phyloP scores from a whole-genome alignment of 2,113 vertebrate species.

The Indicator maculatus region DNA sequence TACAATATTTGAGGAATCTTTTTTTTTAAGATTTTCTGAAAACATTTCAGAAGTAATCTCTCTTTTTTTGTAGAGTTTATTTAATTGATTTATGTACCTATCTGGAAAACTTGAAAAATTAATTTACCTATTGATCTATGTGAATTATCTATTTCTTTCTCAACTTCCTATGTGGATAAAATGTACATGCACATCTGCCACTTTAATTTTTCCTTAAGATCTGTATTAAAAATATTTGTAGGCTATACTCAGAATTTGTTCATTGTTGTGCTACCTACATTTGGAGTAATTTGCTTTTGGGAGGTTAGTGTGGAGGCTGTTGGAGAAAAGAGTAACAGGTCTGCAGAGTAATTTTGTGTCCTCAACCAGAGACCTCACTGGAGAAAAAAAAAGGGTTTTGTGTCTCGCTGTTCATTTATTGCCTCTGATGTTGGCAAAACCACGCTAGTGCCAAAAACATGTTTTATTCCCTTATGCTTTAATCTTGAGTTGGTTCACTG shows the following conservation, averaged over 20 bases:
- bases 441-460: background rate
- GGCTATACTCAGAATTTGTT: background rate
- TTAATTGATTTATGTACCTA: background rate
- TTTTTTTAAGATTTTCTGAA: background rate
- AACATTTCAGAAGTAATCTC: background rate
- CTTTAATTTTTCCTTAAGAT: background rate
- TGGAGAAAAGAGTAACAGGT: background rate
- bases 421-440: background rate
- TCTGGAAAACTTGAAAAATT: background rate
- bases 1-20: background rate
- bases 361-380: background rate
- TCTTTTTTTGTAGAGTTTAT: background rate
- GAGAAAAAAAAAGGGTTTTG: background rate
- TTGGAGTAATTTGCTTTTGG: background rate
- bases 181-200: accelerated
- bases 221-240: background rate
- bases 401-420: background rate
- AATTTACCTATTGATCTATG: background rate
- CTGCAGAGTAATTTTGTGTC: background rate
- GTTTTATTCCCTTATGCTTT: background rate
- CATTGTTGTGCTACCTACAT: background rate
- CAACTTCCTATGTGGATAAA: background rate
- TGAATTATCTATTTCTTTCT: background rate
- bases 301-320: background rate
- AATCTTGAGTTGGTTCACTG: background rate